Evolutionary conservation across 2,797 vertebrate genomes (phyloP), one percentile per base, ranked within the genome.

Genomic region (Odontamblyopus lacepedii): DNA sequence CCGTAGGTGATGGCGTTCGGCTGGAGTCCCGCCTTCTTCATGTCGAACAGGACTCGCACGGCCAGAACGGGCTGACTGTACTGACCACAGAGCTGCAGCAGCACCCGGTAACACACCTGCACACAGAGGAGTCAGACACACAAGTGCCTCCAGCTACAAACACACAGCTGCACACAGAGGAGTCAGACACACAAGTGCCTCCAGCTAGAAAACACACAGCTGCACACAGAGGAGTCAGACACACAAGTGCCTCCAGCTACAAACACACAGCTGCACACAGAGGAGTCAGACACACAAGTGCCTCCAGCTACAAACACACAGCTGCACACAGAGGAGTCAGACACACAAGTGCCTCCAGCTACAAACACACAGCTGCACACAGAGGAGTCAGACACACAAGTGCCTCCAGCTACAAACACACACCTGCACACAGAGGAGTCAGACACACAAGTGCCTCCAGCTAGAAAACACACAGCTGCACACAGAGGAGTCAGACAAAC

Each of bases 1-100:
- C 98, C 98, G 0, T 99, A 99, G 26, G 98, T 99, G 86, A 99
- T 99, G 67, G 98, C 98, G 72, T 99, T 99, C 63, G 98, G 98
- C 81, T 98, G 96, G 57, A 99, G 92, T 30, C 98, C 98, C 18
- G 96, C 96, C 87, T 99, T 99, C 90, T 97, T 97, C 97, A 99
- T 99, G 85, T 99, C 98, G 72, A 98, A 99, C 66, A 99, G 92
- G 66, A 99, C 97, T 74, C 94, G 93, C 12, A 99, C 97, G 0
- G 98, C 98, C 76, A 99, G 92, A 64, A 99, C 98, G 0, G 98
- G 98, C 87, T 99, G 98, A 48, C 98, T 96, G 2, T 98, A 98
- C 85, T 98, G 98, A 4, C 98, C 98, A 67, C 98, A 99, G 56
- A 99, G 90, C 81, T 99, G 98, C 95, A 99, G 98, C 50, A 99